Evolutionary conservation across 2,113 vertebrate genomes (phyloP), one percentile per base, ranked within the genome.

Genomic region (Platanista minor): DNA sequence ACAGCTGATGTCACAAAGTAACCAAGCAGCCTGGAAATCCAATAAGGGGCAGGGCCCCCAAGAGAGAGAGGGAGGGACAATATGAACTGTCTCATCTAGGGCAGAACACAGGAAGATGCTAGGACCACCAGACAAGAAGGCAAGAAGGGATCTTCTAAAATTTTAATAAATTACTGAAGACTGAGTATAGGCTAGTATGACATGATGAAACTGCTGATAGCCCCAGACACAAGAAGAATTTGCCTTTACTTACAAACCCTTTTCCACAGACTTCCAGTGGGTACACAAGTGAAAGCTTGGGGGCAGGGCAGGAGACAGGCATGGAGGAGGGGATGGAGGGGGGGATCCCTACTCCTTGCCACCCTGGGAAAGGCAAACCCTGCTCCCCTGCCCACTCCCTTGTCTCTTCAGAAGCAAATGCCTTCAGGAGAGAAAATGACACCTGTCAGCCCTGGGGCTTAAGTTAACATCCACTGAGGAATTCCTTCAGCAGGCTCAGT

Each of bases 1-100:
- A 82, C 9, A 62, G 6, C 41, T 10, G 13, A 17, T 71, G 85
- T 39, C 41, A 62, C 41, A 67, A 17, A 36, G 11, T 67, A n/a
- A 87, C 9, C 2, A 54, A 54, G 46, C n/a, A n/a, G 20, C 36
- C 43, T 64, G n/a, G n/a, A n/a, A 64, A 54, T 21, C 21, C 67
- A 64, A 6, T 18, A 49, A 52, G 3, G 5, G 3, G 4, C 52
- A 36, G 23, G 31, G 29, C 0, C 1, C 13, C 33, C 18, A 18
- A 6, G 21, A 36, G n/a, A 31, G 8, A 20, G 9, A 36, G 21
- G 41, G 9, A 36, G 21, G 41, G 4, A 23, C 2, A 14, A 2
- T 15, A 46, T 14, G 4, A 2, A 67, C 21, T 9, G 29, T 25
- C 27, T 39, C 23, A 8, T 9, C 64, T 33, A 27, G 25, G 20